Evolutionary conservation across 2,113 vertebrate species (phyloP), one percentile per base, ranked within the genome.

Genomic region (Otis tarda): DNA sequence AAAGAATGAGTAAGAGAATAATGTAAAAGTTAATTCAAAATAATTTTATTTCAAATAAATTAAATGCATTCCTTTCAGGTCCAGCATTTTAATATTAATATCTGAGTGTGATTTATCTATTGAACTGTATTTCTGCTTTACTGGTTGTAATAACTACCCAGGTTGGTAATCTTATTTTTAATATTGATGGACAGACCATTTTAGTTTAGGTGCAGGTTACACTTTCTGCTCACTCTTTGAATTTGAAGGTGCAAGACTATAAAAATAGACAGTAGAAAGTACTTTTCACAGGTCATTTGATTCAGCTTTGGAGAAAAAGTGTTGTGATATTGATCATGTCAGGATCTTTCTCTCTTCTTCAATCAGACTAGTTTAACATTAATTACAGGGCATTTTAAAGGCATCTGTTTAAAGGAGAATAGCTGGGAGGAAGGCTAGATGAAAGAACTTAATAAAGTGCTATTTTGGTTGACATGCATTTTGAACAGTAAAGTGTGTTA

Each of bases 281-380:
- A 59, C 25, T 86, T 90, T 91, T 90, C 70, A 93, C 52, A 52
- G 50, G n/a, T 90, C 37, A 86, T 91, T 94, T 91, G 50, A 43
- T 65, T 74, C 47, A 74, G 4, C 67, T 59, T 65, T 70, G 47
- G 47, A 83, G 45, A 75, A 79, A 28, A 52, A 25, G 9, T 35
- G 28, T 76, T 80, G 53, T 67, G 59, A 70, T 80, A 90, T 35
- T 1, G 2, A 20, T 87, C 81, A 82, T 80, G 39, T 80, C 55
- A 91, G n/a, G 21, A 50, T 63, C 22, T 77, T 30, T 87, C 90
- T 47, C 31, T 93, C 45, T 77, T 15, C 55, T 68, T 55, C 86
- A 86, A 91, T 55, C 55, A 88, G 33, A 80, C 19, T 47, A 81
- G 52, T 84, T 96, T 92, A 90, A 86, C 55, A 59, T 59, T 91